Base-by-base conservation (phyloP, 2,888 invertebrate species). In the Erebia aethiops region DNA sequence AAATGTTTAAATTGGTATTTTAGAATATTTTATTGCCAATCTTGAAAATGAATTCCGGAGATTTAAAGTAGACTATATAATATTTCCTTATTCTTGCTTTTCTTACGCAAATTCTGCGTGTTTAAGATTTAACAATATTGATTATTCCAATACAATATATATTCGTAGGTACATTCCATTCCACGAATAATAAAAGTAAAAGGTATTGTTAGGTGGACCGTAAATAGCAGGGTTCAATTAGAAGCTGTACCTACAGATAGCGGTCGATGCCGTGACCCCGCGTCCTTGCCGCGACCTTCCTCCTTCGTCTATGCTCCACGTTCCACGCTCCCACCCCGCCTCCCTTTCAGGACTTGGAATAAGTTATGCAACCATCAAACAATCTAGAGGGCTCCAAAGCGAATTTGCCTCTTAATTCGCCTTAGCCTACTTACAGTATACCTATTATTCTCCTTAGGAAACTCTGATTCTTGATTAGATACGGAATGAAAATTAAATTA, bases 281-380 rank as follows among this genome's bases (percentile, higher is more conserved):
- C 82, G 86, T 86, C 91, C 89, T 90, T 90, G 85, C 73, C 72
- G 75, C 81, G 87, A 88, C 89, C 90, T 89, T 85, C 79, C 72
- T 70, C 75, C 74, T 65, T 66, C 65, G 79, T 77, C 78, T 73
- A 60, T 71, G 82, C 75, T 73, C 78, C 71, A 74, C 76, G 75
- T 77, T 72, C 77, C 75, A 74, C 73, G 79, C 82, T 75, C 70
- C 74, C 77, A 71, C 76, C 71, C 76, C 74, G 70, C 74, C 75
- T 75, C 67, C 68, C 74, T 75, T 68, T 83, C 85, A 86, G 87
- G 87, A 85, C 84, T 82, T 82, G 76, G 80, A 78, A 82, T 84
- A 82, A 84, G 82, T 83, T 83, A 81, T 80, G 78, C 82, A 86
- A 83, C 87, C 87, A 84, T 87, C 84, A 80, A 84, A 83, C 80